Evolutionary conservation across 2,888 invertebrate genomes (phyloP).

Genomic region (Pseudanteris insignis): DNA sequence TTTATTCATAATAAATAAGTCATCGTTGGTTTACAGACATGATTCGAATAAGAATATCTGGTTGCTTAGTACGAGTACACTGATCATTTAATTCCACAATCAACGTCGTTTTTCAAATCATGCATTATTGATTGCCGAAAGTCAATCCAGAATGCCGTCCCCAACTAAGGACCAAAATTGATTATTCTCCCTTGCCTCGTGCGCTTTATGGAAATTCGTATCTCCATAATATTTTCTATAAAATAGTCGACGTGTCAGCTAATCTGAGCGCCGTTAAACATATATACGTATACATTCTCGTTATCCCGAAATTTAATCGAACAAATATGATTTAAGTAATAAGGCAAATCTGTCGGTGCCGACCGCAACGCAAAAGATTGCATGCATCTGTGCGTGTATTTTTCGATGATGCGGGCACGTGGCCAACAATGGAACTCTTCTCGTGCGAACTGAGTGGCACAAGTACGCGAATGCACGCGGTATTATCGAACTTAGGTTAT

Average conservation of each 20-base stretch:
- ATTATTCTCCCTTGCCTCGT: slow-evolving; percentile 6
- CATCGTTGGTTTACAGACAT: too few relatives aligned
- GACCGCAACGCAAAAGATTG: slow-evolving; percentile 41
- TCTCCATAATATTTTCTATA: not conserved
- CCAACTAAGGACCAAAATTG: slow-evolving; percentile 13
- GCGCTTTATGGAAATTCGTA: slow-evolving; percentile 16
- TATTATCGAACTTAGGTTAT: slow-evolving; percentile 33
- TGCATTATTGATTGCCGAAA: not conserved
- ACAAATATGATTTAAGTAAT: slow-evolving; percentile 39
- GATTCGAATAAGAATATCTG: too few relatives aligned
- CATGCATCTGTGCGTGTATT: slow-evolving; percentile 47
- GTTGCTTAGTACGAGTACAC: too few relatives aligned
- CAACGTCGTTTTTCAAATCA: too few relatives aligned
- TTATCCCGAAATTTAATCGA: slow-evolving; percentile 27
- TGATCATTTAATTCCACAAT: too few relatives aligned
- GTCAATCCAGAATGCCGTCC: not conserved
- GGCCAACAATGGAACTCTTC: slow-evolving; percentile 43
- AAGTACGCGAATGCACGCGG: slow-evolving; percentile 28
- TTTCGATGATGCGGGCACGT: slow-evolving; percentile 47
- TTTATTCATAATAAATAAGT: too few relatives aligned
- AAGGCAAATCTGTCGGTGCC: slow-evolving; percentile 28
- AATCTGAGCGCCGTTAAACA: slow-evolving; percentile 31
- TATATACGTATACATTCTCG: slow-evolving; percentile 36
- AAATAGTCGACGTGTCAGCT: slow-evolving; percentile 11
- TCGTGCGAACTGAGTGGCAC: slow-evolving; percentile 30